Base-by-base conservation (phyloP, 35 echinoderm and acorn worm species). In the Eucidaris tribuloides region DNA sequence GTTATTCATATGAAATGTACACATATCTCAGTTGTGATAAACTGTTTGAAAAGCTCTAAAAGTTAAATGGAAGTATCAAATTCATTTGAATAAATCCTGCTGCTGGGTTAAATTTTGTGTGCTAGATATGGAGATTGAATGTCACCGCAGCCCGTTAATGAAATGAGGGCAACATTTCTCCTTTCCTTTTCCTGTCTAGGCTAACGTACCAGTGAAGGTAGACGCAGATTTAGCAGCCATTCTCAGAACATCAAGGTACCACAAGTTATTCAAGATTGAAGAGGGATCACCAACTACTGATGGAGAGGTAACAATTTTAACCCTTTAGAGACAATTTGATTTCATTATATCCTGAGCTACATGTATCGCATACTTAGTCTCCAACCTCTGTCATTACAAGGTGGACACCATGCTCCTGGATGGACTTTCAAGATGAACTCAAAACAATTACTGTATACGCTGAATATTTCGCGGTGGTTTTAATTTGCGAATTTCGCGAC, bases 121-220 rank as follows among this genome's bases (percentile, higher is more conserved):
- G 60, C 13, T 9, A 64, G 9, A 25, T 28, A 64, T 11, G 24
- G 0, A 20, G 29, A 25, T 13, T 11, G 30, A 13, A 11, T 25
- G 13, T 31, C 9, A 31, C 24, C 19, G 24, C 30, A 3, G 20
- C 3, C 0, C 29, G 1, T 23, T 13, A 0, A 7, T 64, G 25
- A 0, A 63, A 5, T 9, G 5, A 0, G 13, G 61, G 9, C 29
- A 24, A 23, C 61, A 13, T 24, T 64, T 13, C 20, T 64, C 29
- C 23, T 37, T 71, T 6, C 4, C 20, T 71, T 37, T 44, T 44
- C 44, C 14, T 18, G 18, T 0, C 38, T 40, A 74, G 68, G 41
- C 68, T 43, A 44, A 74, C 20, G 68, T 74, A 35, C 68, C 68
- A 14, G 35, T 74, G 27, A 74, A 74, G 36, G 68, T 74, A 3